Conservation (phyloP, 2,113 vertebrate genomes). For the Notarius lentiginosus region DNA sequence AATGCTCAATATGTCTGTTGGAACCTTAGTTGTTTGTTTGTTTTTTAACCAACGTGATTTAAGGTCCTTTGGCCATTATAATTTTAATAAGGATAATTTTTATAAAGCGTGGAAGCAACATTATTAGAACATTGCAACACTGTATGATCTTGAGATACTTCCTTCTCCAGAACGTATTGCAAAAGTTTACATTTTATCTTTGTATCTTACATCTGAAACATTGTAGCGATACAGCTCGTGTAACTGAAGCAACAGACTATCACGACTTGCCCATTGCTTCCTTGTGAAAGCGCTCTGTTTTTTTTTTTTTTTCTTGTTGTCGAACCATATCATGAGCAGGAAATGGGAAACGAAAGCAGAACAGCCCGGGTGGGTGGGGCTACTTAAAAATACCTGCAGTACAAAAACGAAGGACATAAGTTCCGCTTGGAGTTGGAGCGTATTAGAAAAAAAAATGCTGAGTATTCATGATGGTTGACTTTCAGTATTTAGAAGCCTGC, state of each 20-base stretch:
- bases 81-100: background rate
- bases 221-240: background rate
- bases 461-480: background rate
- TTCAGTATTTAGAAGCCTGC: background rate
- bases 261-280: background rate
- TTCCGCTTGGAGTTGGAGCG: background rate
- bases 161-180: background rate
- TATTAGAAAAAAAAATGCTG: background rate
- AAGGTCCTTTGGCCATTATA: background rate
- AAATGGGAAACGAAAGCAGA: slow-evolving; percentile 1
- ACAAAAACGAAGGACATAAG: background rate
- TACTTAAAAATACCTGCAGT: slow-evolving; percentile 19
- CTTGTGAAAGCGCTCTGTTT: background rate
- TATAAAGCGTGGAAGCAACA: background rate
- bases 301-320: background rate
- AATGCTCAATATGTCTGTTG: background rate
- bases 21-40: background rate
- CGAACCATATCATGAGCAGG: background rate
- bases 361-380: background rate
- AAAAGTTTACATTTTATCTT: background rate
- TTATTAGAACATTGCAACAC: background rate
- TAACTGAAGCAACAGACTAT: background rate
- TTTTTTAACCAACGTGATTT: background rate
- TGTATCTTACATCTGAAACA: background rate
- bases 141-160: background rate